Base-by-base conservation (phyloP, 1,140 invertebrate species). In the Hydropsyche tenuis region DNA sequence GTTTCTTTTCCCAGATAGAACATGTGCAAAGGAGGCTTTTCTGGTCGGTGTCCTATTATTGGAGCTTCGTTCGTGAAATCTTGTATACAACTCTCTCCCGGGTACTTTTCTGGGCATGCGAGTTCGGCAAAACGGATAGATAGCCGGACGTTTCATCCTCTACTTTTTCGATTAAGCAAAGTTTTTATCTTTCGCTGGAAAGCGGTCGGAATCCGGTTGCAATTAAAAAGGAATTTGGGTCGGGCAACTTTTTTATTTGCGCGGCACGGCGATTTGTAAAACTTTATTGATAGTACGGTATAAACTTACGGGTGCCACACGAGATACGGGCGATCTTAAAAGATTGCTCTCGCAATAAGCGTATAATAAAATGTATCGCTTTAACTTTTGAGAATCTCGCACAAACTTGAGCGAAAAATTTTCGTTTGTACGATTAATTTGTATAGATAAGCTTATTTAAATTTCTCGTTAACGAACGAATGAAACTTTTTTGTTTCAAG, bases 161-260 rank as follows among this genome's bases (percentile, higher is more conserved):
- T 73, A 73, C 72, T 69, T 73, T 73, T 73, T 68, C 72, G 63
- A 73, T 73, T 68, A 68, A 73, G 72, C 51, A 69, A 73, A 68
- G 63, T 73, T 73, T 73, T 68, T 69, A 60, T 60, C 65, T 68
- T 73, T 73, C 51, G 37, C 46, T 60, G 27, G 23, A 65, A 63
- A 60, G 65, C 51, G 30, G 42, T 27, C 23, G 64, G 72, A 73
- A 68, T 73, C 72, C 64, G 72, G 63, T 69, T 73, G 72, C 65
- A 73, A 73, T 73, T 73, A 73, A 68, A 73, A 73, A 68, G 65
- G 72, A 73, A 73, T 73, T 73, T 69, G 30, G 63, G 64, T 68
- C 72, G 51, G 1, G 14, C 18, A 51, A 69, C 23, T 69, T 70
- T 66, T 66, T 45, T 25, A 25, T 60, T 60, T 60, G 22, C 56